A percentile compares a stretch with the other conserved stretches of the same genome.
Conservation (phyloP, 2,797 vertebrate species). For the Adelosebastes latens region DNA sequence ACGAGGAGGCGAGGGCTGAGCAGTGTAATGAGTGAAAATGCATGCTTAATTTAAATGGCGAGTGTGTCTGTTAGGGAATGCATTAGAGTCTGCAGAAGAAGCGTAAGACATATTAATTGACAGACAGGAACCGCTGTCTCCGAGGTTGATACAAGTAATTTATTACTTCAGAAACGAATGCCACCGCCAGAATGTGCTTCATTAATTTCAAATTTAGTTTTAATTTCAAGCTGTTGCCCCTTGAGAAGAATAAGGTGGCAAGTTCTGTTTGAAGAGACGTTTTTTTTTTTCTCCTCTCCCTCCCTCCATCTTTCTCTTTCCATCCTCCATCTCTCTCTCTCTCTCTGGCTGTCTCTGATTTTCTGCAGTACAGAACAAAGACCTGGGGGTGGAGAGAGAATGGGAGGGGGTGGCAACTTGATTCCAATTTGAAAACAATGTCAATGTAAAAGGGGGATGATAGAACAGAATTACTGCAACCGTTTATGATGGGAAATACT, state of each 20-base stretch:
- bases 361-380: slow-evolving; percentile 89
- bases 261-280: slow-evolving; percentile 98
- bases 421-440: slow-evolving; percentile 87
- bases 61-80: slow-evolving; percentile 99
- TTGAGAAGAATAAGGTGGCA: slow-evolving; percentile 99
- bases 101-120: slow-evolving; percentile 99
- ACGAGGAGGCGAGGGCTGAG: slow-evolving; percentile 91
- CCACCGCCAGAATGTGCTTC: slow-evolving; percentile 99
- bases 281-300: slow-evolving; percentile 82
- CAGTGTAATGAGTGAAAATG: slow-evolving; percentile 96
- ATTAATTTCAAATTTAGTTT: slow-evolving; percentile 99
- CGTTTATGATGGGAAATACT: slow-evolving; percentile 67
- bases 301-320: slow-evolving; percentile 58
- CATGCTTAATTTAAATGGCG: slow-evolving; percentile 99
- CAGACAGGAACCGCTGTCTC: slow-evolving; percentile 99
- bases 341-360: slow-evolving; percentile 67
- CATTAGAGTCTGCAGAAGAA: slow-evolving; percentile 97
- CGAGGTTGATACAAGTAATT: slow-evolving; percentile 99
- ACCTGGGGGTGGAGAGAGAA: slow-evolving; percentile 66
- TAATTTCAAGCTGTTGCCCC: slow-evolving; percentile 99
- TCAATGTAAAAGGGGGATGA: slow-evolving; percentile 78
- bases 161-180: slow-evolving; percentile 99
- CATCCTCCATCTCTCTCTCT: slow-evolving; percentile 66
- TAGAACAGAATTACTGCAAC: slow-evolving; percentile 69
- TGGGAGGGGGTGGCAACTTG: slow-evolving; percentile 72